phyloP scores from a whole-genome alignment of 1,140 invertebrate species.

The Idris sp. region DNA sequence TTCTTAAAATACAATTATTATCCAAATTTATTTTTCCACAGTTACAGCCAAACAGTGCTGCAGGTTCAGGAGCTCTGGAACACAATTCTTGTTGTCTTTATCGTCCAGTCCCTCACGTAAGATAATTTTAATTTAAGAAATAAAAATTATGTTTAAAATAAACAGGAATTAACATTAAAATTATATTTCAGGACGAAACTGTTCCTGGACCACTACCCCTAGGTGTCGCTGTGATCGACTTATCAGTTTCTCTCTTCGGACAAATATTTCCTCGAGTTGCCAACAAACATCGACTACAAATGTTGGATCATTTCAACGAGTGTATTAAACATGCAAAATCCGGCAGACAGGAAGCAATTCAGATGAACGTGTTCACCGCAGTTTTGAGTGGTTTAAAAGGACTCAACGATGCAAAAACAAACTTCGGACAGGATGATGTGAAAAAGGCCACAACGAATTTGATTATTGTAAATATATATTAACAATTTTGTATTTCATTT shows the following conservation, averaged over 20 bases:
- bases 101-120: conserved; percentile 82
- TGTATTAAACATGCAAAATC: conserved; percentile 96
- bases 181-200: conserved; percentile 77
- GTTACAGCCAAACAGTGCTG: conserved; percentile 94
- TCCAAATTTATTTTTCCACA: conserved; percentile 71
- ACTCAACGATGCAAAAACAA: conserved; percentile 91
- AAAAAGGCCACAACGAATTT: conserved; percentile 90
- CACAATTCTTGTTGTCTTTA: conserved; percentile 96
- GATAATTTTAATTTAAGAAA: conserved; percentile 47
- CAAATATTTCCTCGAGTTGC: conserved; percentile 95
- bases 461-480: conserved; percentile 80
- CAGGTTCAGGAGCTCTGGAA: conserved; percentile 96
- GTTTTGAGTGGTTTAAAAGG: conserved; percentile 93
- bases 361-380: conserved; percentile 98
- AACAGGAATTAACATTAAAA: no score
- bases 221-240: conserved; percentile 98
- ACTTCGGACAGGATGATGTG: conserved; percentile 92
- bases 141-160: not conserved
- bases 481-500: conserved; percentile 3
- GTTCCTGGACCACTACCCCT: conserved; percentile 93
- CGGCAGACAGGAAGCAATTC: conserved; percentile 94
- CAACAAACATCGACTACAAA: conserved; percentile 96
- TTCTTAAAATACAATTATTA: not conserved
- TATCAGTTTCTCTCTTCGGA: conserved; percentile 94
- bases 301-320: conserved; percentile 97